Percentiles rank a stretch among this genome's conserved stretches.
Conservation (phyloP, 1,140 invertebrate genomes). For the Drosophila biarmipes region DNA sequence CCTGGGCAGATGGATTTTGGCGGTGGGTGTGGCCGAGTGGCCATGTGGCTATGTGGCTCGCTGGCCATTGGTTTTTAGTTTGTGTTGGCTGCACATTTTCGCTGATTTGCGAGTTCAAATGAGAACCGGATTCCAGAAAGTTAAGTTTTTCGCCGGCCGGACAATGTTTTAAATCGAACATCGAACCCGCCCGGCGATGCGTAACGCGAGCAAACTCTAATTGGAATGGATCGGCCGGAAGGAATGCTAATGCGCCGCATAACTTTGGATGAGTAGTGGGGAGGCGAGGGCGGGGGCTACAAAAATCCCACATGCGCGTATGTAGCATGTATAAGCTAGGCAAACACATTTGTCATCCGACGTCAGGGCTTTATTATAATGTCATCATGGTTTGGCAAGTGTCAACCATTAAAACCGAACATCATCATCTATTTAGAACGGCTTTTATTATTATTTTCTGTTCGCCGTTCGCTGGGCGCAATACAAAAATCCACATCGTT, state of each 20-base stretch:
- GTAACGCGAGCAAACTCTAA: conserved; percentile 33
- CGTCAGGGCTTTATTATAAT: conserved; percentile 44
- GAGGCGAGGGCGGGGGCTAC: neutral
- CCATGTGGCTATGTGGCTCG: conserved; percentile 7
- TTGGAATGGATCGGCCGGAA: conserved; percentile 53
- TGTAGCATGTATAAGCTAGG: neutral
- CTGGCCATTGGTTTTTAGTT: conserved; percentile 41
- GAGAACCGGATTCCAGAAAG: conserved; percentile 25
- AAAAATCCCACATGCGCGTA: too few species aligned
- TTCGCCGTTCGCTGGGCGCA: conserved; percentile 2
- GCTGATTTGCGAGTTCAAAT: conserved; percentile 45
- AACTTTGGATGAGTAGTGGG: conserved; percentile 11
- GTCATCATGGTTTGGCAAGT: conserved; percentile 27
- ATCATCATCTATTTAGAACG: conserved; percentile 56
- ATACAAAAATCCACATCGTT: conserved; percentile 51
- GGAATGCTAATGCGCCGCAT: conserved; percentile 42
- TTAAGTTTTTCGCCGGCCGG: neutral
- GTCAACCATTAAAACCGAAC: conserved; percentile 50
- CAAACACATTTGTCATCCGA: conserved; percentile 42
- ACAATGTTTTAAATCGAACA: conserved; percentile 40
- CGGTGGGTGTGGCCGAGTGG: conserved; percentile 27
- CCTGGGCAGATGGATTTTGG: conserved; percentile 26
- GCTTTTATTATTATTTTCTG: conserved; percentile 36
- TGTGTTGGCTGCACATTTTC: conserved; percentile 35
- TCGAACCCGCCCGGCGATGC: conserved; percentile 17